Evolutionary conservation across 2,797 vertebrate species (phyloP).

Genomic region (Myotis daubentonii): DNA sequence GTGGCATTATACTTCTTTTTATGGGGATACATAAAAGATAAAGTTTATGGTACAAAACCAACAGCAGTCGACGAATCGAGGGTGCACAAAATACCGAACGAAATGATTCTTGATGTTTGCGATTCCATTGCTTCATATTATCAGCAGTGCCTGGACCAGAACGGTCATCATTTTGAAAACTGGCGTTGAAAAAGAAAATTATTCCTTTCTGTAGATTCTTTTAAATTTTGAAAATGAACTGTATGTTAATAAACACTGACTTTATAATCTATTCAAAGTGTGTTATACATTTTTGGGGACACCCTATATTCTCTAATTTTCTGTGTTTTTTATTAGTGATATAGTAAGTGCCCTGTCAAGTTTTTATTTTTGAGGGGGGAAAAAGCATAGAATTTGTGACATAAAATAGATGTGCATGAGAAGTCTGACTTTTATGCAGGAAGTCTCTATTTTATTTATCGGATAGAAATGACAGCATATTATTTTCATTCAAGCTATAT

Average conservation of each 20-base stretch:
- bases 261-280: not conserved
- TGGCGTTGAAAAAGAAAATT: not conserved
- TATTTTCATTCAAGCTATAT: not conserved
- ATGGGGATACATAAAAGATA: not conserved
- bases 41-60: not conserved
- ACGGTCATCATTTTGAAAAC: not conserved
- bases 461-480: not conserved
- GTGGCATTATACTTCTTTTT: not conserved
- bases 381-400: conserved; percentile 1
- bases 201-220: not conserved
- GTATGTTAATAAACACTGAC: not conserved
- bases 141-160: not conserved
- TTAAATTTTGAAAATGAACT: not conserved
- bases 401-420: not conserved
- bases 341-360: not conserved
- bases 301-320: not conserved
- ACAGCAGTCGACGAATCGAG: not conserved
- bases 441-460: not conserved
- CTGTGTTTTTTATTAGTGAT: not conserved
- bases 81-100: not conserved
- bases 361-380: conserved; percentile 17
- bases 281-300: not conserved
- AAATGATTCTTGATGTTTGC: not conserved
- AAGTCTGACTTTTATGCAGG: not conserved
- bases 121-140: not conserved